A percentile compares a stretch with the other conserved stretches of the same genome.
These are phyloP conservation scores for Argyresthia goedartella DNA, from an alignment of 2,888 invertebrate species.

Conservation along the genomic window DNA sequence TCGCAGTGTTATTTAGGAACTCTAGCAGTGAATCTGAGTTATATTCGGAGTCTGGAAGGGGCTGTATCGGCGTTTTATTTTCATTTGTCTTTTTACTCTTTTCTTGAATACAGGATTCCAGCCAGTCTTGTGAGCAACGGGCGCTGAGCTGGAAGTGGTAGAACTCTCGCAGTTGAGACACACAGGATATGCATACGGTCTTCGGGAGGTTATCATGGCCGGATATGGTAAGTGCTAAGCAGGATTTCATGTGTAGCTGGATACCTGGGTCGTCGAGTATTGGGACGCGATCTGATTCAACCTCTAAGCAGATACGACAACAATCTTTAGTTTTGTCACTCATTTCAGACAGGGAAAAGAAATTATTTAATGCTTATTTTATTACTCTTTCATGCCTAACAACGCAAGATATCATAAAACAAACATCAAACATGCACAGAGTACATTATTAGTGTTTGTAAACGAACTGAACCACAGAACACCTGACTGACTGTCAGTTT, in stretches of 20 bases:
- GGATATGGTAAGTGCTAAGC: slow-evolving; percentile 39
- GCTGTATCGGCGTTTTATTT: slow-evolving; percentile 45
- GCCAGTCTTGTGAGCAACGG: slow-evolving; percentile 57
- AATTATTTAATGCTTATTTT: too few relatives aligned
- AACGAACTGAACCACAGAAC: too few relatives aligned
- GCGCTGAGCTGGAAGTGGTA: slow-evolving; percentile 59
- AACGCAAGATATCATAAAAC: too few relatives aligned
- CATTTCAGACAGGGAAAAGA: slow-evolving; percentile 23
- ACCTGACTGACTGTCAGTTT: too few relatives aligned
- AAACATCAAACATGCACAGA: too few relatives aligned
- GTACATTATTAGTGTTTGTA: too few relatives aligned
- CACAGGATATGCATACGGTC: slow-evolving; percentile 45
- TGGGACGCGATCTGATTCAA: slow-evolving; percentile 42
- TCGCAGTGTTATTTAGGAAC: slow-evolving; percentile 57
- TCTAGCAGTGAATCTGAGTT: slow-evolving; percentile 61
- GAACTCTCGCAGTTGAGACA: slow-evolving; percentile 46
- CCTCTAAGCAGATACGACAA: slow-evolving; percentile 54
- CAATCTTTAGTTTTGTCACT: slow-evolving; percentile 38
- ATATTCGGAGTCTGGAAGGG: slow-evolving; percentile 58
- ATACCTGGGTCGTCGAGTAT: slow-evolving; percentile 48
- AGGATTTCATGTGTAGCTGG: slow-evolving; percentile 48
- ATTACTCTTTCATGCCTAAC: too few relatives aligned
- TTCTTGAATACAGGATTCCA: slow-evolving; percentile 42
- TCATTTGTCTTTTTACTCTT: slow-evolving; percentile 37
- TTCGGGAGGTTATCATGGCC: slow-evolving; percentile 46